Percentiles rank a stretch among this genome's conserved stretches.
These are phyloP conservation scores for Harpagoxenus sublaevis DNA, from an alignment of 2,888 invertebrate genomes.

Conservation along the genomic window DNA sequence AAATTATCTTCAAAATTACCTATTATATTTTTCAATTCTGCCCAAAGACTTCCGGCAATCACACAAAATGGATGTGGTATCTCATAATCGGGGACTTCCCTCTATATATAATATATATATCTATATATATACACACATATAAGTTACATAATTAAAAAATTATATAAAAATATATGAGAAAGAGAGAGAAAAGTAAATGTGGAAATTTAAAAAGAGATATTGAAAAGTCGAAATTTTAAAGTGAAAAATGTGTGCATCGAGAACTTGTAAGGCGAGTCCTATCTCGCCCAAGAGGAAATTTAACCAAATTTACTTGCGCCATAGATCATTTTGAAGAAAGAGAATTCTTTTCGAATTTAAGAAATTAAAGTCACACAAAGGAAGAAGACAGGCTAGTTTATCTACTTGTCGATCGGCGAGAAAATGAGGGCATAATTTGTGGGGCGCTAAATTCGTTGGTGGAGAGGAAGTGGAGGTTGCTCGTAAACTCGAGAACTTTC, in stretches of 20 bases:
- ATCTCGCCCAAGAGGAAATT: background rate
- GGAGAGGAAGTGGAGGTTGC: background rate
- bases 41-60: no score
- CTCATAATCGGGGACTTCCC: no score
- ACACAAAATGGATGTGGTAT: no score
- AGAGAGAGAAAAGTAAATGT: background rate
- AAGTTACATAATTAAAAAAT: background rate
- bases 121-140: background rate
- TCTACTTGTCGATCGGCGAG: background rate
- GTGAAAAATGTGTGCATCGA: no score
- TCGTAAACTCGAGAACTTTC: slow-evolving; percentile 25
- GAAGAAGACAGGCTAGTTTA: background rate
- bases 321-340: background rate
- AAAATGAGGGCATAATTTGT: slow-evolving; percentile 17
- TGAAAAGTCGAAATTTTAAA: background rate
- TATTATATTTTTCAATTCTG: no score
- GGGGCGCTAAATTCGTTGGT: background rate
- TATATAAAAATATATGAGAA: no score
- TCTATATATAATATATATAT: no score
- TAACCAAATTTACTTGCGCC: background rate
- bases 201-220: background rate
- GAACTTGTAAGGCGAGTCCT: background rate
- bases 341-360: background rate
- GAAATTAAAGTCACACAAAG: background rate
- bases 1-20: no score